Evolutionary conservation across 2,888 invertebrate species (phyloP).

Genomic region (Leptura quadrifasciata): DNA sequence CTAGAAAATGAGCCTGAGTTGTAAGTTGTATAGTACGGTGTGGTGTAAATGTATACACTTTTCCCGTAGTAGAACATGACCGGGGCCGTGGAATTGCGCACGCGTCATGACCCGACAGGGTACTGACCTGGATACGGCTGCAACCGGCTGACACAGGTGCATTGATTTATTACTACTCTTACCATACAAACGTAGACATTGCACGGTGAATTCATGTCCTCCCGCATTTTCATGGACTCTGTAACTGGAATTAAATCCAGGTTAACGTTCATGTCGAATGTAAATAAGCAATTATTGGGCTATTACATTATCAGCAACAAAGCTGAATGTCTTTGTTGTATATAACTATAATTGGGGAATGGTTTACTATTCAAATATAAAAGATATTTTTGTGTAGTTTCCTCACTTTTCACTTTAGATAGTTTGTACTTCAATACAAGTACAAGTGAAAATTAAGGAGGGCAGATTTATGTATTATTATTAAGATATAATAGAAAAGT

Average conservation of each 20-base stretch:
- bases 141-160: conserved; percentile 69
- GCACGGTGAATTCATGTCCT: not conserved
- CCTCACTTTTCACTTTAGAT: no score
- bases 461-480: no score
- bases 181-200: conserved; percentile 42
- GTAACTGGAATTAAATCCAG: conserved; percentile 21
- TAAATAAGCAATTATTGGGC: conserved; percentile 9
- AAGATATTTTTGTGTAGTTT: no score
- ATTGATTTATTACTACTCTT: conserved; percentile 70
- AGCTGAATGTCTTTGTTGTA: not conserved
- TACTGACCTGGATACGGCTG: conserved; percentile 71
- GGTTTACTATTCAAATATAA: no score
- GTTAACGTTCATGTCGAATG: conserved; percentile 29
- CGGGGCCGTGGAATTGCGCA: conserved; percentile 60
- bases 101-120: conserved; percentile 70
- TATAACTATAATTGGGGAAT: not conserved
- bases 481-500: no score
- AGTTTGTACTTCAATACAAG: no score
- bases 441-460: no score
- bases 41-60: conserved; percentile 41
- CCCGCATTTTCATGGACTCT: conserved; percentile 30
- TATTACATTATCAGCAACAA: not conserved
- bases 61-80: conserved; percentile 57
- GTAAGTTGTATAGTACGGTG: conserved; percentile 35
- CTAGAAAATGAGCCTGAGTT: conserved; percentile 26